Conservation (phyloP, 1,140 invertebrate species). For the Hyposmocoma kahamanoa region DNA sequence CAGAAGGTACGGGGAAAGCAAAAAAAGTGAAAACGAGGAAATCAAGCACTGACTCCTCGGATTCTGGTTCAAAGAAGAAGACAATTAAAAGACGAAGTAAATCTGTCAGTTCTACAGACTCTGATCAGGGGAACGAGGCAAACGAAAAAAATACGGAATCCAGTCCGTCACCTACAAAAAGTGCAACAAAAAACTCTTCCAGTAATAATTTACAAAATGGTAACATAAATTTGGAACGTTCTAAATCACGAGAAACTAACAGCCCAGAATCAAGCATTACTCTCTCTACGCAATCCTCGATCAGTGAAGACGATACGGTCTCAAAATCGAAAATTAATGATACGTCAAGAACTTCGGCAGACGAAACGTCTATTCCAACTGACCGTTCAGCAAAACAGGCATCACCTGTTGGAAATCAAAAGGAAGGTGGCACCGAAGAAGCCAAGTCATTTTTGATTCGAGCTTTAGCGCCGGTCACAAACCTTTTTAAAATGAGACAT, state of each 20-base stretch:
- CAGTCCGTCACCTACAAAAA: constrained; percentile 30
- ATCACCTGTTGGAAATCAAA: constrained; percentile 62
- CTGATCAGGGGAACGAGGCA: constrained; percentile 55
- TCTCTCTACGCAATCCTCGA: constrained; percentile 59
- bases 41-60: constrained; percentile 53
- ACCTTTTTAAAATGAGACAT: constrained; percentile 77
- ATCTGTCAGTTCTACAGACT: constrained; percentile 74
- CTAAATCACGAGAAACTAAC: constrained; percentile 64
- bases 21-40: constrained; percentile 61
- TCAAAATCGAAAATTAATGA: constrained; percentile 53
- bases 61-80: constrained; percentile 64
- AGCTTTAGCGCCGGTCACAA: constrained; percentile 80
- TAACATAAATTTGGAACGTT: constrained; percentile 49
- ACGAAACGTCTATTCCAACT: constrained; percentile 72
- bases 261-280: constrained; percentile 67
- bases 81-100: constrained; percentile 64
- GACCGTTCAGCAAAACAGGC: constrained; percentile 75
- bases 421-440: constrained; percentile 76
- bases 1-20: constrained; percentile 61
- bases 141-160: constrained; percentile 35
- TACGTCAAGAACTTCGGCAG: constrained; percentile 70
- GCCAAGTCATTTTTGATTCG: constrained; percentile 82
- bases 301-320: constrained; percentile 65
- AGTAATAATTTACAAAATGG: constrained; percentile 35
- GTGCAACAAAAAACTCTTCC: constrained; percentile 34